phyloP scores from a whole-genome alignment of 53 echinoderm and acorn worm species.

The Crossaster papposus region DNA sequence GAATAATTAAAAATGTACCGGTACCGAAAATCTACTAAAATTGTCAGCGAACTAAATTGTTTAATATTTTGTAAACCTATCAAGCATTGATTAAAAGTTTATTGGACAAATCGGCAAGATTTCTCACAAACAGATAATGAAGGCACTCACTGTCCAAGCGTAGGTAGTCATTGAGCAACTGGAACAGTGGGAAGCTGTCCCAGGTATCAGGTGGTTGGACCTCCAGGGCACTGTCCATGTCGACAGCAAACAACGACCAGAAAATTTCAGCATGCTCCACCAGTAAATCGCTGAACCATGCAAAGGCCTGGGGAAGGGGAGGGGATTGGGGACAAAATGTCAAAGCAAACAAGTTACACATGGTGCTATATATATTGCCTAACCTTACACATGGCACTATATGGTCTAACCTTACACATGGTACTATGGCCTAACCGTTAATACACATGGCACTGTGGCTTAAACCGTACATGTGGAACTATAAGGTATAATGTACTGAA shows the following conservation, averaged over 20 bases:
- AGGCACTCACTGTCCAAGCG: constrained; percentile 81
- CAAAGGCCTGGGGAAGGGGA: constrained; percentile 78
- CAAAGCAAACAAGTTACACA: too few relatives aligned
- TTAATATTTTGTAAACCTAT: too few relatives aligned
- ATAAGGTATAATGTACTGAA: too few relatives aligned
- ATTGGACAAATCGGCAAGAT: background rate
- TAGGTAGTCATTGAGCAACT: constrained; percentile 91
- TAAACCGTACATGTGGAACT: too few relatives aligned
- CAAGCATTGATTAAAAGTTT: too few relatives aligned
- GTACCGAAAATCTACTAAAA: too few relatives aligned
- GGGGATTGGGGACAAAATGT: background rate
- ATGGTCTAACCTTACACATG: too few relatives aligned
- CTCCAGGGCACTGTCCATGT: constrained; percentile 95
- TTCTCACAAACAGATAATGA: background rate
- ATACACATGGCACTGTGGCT: too few relatives aligned
- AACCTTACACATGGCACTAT: too few relatives aligned
- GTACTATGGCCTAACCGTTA: too few relatives aligned
- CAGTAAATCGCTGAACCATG: constrained; percentile 98
- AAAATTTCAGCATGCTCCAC: constrained; percentile 98
- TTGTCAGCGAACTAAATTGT: too few relatives aligned
- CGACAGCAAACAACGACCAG: constrained; percentile 98
- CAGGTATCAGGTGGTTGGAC: constrained; percentile 96
- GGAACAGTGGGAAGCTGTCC: constrained; percentile 98
- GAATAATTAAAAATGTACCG: too few relatives aligned
- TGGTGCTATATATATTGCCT: background rate